Percentiles rank a stretch among this genome's conserved stretches.
Conservation (phyloP, 2,888 invertebrate species). For the Lepeophtheirus nordmannii region DNA sequence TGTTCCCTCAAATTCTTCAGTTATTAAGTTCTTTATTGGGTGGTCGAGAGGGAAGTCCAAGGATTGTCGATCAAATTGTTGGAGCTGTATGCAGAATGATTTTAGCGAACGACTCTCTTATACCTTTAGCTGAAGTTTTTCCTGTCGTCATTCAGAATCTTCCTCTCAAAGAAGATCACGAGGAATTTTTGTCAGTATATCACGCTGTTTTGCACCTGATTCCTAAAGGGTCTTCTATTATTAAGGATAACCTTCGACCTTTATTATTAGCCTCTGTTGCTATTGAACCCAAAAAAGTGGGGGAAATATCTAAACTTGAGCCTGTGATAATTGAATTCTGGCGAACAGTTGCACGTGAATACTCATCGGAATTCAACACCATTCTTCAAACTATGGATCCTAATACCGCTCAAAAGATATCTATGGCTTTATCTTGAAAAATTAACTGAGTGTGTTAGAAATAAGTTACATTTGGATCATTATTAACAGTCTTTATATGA, state of each 20-base stretch:
- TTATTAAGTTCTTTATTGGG: slow-evolving; percentile 47
- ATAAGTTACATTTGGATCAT: too few relatives aligned
- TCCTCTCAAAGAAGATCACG: slow-evolving; percentile 17
- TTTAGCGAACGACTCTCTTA: slow-evolving; percentile 44
- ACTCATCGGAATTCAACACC: neutral
- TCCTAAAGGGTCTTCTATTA: neutral
- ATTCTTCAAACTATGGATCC: slow-evolving; percentile 5
- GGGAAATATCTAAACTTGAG: neutral
- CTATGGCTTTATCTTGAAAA: neutral
- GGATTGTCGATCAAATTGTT: slow-evolving; percentile 58
- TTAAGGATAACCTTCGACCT: neutral
- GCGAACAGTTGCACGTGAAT: neutral
- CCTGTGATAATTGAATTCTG: neutral
- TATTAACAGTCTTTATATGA: too few relatives aligned
- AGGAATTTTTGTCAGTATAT: slow-evolving; percentile 11
- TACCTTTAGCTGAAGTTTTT: slow-evolving; percentile 51
- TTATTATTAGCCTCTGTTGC: neutral
- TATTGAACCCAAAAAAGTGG: neutral
- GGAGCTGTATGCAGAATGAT: slow-evolving; percentile 60
- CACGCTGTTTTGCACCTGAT: neutral
- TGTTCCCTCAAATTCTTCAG: slow-evolving; percentile 40
- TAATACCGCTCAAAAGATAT: neutral
- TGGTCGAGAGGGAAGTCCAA: slow-evolving; percentile 45
- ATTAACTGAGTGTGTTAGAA: neutral
- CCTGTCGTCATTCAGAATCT: slow-evolving; percentile 7